Percentiles rank a stretch among this genome's conserved stretches.
These are phyloP conservation scores for Panthera leo DNA, from an alignment of 2,113 vertebrate species.

Conservation along the genomic window DNA sequence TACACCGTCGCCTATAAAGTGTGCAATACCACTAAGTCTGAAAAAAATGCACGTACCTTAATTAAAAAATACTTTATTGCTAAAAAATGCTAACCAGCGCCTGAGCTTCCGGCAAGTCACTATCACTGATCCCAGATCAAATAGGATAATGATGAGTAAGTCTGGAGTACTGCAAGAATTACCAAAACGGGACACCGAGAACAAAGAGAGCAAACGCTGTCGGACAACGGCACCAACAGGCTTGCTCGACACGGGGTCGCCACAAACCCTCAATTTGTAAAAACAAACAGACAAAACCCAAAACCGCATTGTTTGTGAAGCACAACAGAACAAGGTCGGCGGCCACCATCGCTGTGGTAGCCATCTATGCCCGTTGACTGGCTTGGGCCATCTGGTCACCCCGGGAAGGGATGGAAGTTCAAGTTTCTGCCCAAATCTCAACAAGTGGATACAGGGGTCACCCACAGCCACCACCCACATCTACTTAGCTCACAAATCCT, in stretches of 20 bases:
- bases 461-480: neutral
- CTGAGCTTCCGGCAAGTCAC: neutral
- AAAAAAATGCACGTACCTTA: neutral
- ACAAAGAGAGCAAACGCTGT: neutral
- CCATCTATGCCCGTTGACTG: rapidly evolving
- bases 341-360: too few species aligned
- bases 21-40: neutral
- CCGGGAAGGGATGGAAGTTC: neutral
- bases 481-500: neutral
- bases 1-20: neutral
- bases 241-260: neutral
- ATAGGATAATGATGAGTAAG: neutral
- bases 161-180: neutral
- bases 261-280: neutral
- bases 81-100: neutral
- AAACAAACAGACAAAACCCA: neutral
- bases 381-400: neutral
- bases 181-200: neutral
- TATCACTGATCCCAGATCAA: too few species aligned
- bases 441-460: neutral
- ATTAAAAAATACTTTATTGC: neutral
- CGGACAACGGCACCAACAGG: neutral
- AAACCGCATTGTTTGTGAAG: neutral
- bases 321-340: neutral
- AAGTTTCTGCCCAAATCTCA: neutral